Conservation (phyloP, 2,113 vertebrate genomes). For the Pluvialis apricaria region DNA sequence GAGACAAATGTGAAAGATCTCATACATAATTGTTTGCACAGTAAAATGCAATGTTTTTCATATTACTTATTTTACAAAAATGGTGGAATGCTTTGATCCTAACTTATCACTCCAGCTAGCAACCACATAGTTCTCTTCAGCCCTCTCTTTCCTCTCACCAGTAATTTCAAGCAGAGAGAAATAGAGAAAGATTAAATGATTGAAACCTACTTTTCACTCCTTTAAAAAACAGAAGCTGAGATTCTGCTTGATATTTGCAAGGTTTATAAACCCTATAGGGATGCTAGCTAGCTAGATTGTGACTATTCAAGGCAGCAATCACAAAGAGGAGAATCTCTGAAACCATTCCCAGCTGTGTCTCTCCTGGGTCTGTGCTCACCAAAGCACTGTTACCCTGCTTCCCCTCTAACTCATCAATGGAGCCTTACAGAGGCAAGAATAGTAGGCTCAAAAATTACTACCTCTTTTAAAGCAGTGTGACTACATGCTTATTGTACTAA, state of each 20-base stretch:
- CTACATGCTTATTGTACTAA: background rate
- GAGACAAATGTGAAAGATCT: background rate
- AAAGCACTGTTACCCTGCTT: too few species aligned
- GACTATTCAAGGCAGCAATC: too few species aligned
- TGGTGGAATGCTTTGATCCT: background rate
- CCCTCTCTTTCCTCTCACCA: background rate
- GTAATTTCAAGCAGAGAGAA: background rate
- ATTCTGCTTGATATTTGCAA: background rate
- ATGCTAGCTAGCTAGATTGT: background rate
- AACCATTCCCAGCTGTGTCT: background rate
- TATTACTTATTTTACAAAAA: background rate
- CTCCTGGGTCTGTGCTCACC: background rate
- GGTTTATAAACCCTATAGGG: background rate
- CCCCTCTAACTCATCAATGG: background rate
- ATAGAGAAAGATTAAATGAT: background rate
- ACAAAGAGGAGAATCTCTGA: background rate
- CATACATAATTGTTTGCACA: background rate
- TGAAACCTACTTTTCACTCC: background rate
- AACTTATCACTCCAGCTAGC: background rate
- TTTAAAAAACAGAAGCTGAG: background rate
- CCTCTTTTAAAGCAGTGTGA: background rate
- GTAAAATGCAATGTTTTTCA: background rate
- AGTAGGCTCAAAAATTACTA: background rate
- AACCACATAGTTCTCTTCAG: background rate
- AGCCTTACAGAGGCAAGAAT: background rate